Percentiles rank a stretch among this genome's conserved stretches.
Evolutionary conservation across 2,888 invertebrate genomes (phyloP).

Genomic region (Euproctis similis): DNA sequence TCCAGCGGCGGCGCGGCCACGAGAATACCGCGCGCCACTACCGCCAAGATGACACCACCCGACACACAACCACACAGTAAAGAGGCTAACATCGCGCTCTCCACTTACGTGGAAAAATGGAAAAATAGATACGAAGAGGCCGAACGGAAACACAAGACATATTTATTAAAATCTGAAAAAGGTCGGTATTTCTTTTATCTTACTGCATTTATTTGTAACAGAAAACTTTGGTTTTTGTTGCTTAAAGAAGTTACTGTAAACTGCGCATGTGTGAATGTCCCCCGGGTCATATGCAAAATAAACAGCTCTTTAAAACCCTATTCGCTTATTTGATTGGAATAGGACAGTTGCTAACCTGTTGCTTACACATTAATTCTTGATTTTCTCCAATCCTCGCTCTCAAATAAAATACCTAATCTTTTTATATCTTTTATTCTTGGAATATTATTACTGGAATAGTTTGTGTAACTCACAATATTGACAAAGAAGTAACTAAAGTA

Average conservation of each 20-base stretch:
- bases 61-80: constrained; percentile 67
- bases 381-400: constrained; percentile 41
- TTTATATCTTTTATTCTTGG: constrained; percentile 13
- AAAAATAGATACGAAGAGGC: constrained; percentile 82
- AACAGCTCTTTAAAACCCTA: constrained; percentile 56
- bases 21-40: constrained; percentile 70
- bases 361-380: constrained; percentile 60
- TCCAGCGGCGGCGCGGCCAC: constrained; percentile 53
- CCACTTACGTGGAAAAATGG: constrained; percentile 77
- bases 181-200: constrained; percentile 61
- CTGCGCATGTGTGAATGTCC: constrained; percentile 58
- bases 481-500: constrained; percentile 13
- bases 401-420: constrained; percentile 22
- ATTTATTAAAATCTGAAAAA: constrained; percentile 82
- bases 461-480: constrained; percentile 16
- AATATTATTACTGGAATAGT: constrained; percentile 10
- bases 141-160: constrained; percentile 79
- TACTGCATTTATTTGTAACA: constrained; percentile 18
- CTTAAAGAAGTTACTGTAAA: constrained; percentile 26
- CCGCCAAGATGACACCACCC: constrained; percentile 70
- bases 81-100: constrained; percentile 66
- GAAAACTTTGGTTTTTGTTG: constrained; percentile 29
- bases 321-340: constrained; percentile 65
- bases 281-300: constrained; percentile 56
- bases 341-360: constrained; percentile 67